These are phyloP conservation scores for Torymus aiolomorphi DNA, from an alignment of 2,888 invertebrate genomes.

Conservation along the genomic window DNA sequence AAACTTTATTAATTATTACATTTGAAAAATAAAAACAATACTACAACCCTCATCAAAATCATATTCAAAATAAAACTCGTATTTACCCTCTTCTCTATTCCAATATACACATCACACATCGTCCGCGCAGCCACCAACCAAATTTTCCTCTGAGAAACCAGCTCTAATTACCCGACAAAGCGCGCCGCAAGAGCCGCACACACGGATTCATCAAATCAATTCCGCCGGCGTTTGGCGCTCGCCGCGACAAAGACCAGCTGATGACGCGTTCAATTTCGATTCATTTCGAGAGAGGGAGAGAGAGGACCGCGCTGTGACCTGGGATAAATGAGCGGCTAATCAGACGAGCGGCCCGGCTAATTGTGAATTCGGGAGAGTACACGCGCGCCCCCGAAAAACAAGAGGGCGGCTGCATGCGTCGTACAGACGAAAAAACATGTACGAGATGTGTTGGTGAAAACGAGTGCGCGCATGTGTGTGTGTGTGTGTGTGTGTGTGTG, in stretches of 20 bases:
- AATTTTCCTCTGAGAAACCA: not conserved
- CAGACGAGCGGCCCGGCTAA: constrained; percentile 32
- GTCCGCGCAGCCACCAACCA: too few species aligned
- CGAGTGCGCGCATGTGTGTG: too few species aligned
- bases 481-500: too few species aligned
- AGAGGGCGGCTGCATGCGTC: not conserved
- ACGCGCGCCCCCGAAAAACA: constrained; percentile 21
- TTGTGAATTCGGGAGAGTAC: constrained; percentile 39
- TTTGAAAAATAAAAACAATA: too few species aligned
- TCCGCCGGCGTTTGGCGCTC: not conserved
- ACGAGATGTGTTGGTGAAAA: too few species aligned
- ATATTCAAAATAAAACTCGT: too few species aligned
- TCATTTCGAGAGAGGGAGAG: constrained; percentile 34
- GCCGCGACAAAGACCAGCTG: constrained; percentile 42
- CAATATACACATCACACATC: too few species aligned
- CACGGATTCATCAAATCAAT: constrained; percentile 37
- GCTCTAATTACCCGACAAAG: constrained; percentile 8
- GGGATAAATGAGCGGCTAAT: constrained; percentile 54
- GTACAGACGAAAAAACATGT: too few species aligned
- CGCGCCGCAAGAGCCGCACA: not conserved
- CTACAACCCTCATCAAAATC: too few species aligned
- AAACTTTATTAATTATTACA: too few species aligned
- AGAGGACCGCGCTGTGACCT: not conserved
- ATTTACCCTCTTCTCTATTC: too few species aligned
- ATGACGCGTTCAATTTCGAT: constrained; percentile 50